Base-by-base conservation (phyloP, 1,140 invertebrate genomes). In the Lordiphosa mommai region DNA sequence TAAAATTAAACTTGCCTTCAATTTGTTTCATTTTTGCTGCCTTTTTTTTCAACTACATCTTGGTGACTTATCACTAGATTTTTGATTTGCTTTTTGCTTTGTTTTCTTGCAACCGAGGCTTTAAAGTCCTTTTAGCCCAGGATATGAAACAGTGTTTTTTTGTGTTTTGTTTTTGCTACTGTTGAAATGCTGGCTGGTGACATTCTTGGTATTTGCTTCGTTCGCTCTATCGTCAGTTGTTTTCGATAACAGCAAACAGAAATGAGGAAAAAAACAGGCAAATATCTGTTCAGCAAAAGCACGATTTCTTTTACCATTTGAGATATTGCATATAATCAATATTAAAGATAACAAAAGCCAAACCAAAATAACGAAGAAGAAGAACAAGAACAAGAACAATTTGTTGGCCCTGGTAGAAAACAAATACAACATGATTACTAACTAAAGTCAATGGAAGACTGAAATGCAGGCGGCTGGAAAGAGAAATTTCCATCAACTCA, bases 301-400 rank as follows among this genome's bases (percentile, higher is more conserved):
- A 48, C 14, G 16, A 12, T 48, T 34, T 48, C 32, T 32, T 34
- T 12, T 20, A 12, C 17, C 8, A 20, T 34, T 49, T 48, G 49
- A 65, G 49, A 69, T 69, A 69, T 65, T 60, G 61, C 55, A 69
- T 38, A 55, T 52, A 67, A 67, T 67, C 64, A 67, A 67, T 63
- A 67, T 67, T 67, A 52, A 57, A 67, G 52, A 64, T 43, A 70
- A 61, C 46, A 70, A 50, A 69, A 47, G 61, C 57, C 47, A 61
- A 49, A 8, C 20, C 20, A 7, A 43, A 43, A 43, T 27, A 13
- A 12, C 40, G 10, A 43, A 27, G 10, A 9, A 43, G 16, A n/a
- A 20, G 40, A 10, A 17, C 14, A 40, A 40, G 37, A 40, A n/a
- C 30, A 46, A 52, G 27, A 61, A 40, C 27, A 66, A 56, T 40